Conservation (phyloP, 2,113 vertebrate genomes). For the Myotis yumanensis region DNA sequence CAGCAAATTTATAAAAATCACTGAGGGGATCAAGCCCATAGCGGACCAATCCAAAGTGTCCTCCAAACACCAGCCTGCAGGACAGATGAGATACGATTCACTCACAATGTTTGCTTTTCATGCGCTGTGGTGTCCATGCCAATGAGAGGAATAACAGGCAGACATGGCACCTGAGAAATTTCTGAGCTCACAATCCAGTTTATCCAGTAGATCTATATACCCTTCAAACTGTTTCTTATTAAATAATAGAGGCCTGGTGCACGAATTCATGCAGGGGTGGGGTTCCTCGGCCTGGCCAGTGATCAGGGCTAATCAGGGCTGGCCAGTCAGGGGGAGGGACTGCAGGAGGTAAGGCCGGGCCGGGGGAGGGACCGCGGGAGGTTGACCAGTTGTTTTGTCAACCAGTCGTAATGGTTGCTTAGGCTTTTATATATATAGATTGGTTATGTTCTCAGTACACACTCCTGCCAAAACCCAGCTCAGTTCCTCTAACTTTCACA, state of each 20-base stretch:
- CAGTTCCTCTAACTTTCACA: background rate
- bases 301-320: no score
- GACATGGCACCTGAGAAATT: background rate
- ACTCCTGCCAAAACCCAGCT: background rate
- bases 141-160: background rate
- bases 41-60: background rate
- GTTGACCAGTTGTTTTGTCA: no score
- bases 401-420: no score
- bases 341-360: no score
- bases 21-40: background rate
- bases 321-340: no score
- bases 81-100: background rate
- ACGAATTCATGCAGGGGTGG: no score
- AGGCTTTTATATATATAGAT: no score
- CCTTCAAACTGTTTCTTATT: background rate
- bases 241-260: no score
- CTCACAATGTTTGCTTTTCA: background rate
- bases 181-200: background rate
- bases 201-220: background rate
- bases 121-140: rapidly evolving
- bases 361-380: no score
- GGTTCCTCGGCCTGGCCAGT: no score
- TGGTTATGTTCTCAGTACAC: background rate
- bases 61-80: background rate
- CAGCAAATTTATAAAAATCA: background rate